Conservation (phyloP, 2,797 vertebrate species). For the Danio jaintianensis region DNA sequence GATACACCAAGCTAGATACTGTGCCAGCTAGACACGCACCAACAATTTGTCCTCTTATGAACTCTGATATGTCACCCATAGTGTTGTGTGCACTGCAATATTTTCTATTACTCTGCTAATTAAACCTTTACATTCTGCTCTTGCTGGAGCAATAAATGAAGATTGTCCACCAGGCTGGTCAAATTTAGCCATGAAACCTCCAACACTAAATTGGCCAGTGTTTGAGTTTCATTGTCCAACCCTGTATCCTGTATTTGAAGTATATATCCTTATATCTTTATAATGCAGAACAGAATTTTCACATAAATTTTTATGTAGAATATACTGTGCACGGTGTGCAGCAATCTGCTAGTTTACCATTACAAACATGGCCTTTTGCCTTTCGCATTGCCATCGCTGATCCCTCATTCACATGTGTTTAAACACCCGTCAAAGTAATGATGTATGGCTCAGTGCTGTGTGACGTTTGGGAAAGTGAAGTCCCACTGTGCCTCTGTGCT, state of each 20-base stretch:
- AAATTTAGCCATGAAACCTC: no score
- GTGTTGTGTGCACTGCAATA: no score
- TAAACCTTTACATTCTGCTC: no score
- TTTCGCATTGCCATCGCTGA: not conserved
- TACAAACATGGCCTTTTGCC: not conserved
- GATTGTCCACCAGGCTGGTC: no score
- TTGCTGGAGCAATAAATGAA: no score
- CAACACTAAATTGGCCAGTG: no score
- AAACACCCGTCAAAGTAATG: constrained; percentile 47
- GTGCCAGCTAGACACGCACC: no score
- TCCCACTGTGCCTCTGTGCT: constrained; percentile 48
- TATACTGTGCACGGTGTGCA: not conserved
- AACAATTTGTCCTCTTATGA: no score
- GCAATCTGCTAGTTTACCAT: not conserved
- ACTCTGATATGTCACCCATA: no score
- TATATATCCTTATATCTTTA: not conserved
- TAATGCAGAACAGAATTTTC: not conserved
- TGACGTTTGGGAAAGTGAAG: constrained; percentile 35
- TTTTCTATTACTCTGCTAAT: no score
- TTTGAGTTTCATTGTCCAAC: no score
- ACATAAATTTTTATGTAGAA: not conserved
- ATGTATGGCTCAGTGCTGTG: constrained; percentile 30
- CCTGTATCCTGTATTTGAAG: not conserved
- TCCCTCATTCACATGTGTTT: constrained; percentile 41
- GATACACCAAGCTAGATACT: no score